phyloP scores from a whole-genome alignment of 1,140 invertebrate genomes.

The Leguminivora glycinivorella region DNA sequence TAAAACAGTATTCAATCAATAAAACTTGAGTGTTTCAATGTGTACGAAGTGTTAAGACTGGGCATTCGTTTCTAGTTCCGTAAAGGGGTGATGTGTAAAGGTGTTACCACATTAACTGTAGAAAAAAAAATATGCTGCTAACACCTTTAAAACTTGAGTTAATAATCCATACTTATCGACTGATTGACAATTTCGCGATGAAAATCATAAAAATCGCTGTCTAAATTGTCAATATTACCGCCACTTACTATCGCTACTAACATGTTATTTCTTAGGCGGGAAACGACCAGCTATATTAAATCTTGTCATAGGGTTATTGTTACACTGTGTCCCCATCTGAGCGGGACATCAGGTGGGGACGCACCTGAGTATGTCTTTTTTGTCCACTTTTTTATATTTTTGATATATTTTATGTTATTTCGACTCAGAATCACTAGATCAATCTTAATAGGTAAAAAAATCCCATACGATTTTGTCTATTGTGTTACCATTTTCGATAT shows the following conservation, averaged over 20 bases:
- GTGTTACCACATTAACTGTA: not conserved
- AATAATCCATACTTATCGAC: not conserved
- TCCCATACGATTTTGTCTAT: too few relatives aligned
- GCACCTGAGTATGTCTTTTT: too few relatives aligned
- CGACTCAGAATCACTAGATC: too few relatives aligned
- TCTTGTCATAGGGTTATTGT: conserved; percentile 23
- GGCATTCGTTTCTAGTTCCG: not conserved
- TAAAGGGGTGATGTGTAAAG: not conserved
- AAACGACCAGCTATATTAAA: conserved; percentile 2
- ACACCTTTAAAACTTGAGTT: not conserved
- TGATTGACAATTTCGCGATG: not conserved
- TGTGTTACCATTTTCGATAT: too few relatives aligned
- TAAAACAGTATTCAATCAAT: not conserved
- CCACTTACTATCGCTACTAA: not conserved
- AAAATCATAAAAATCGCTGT: not conserved
- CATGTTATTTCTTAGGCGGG: not conserved
- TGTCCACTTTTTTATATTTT: too few relatives aligned
- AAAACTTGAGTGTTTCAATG: not conserved
- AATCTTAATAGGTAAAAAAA: too few relatives aligned
- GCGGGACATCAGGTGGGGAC: not conserved
- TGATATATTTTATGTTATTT: too few relatives aligned
- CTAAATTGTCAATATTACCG: not conserved
- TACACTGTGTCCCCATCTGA: conserved; percentile 13
- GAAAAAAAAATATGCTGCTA: too few relatives aligned
- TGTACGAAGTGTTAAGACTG: not conserved